A percentile compares a stretch with the other conserved stretches of the same genome.
Evolutionary conservation across 92 coral and sea anemone genomes (phyloP).

Genomic region (Virgularia gustaviana): DNA sequence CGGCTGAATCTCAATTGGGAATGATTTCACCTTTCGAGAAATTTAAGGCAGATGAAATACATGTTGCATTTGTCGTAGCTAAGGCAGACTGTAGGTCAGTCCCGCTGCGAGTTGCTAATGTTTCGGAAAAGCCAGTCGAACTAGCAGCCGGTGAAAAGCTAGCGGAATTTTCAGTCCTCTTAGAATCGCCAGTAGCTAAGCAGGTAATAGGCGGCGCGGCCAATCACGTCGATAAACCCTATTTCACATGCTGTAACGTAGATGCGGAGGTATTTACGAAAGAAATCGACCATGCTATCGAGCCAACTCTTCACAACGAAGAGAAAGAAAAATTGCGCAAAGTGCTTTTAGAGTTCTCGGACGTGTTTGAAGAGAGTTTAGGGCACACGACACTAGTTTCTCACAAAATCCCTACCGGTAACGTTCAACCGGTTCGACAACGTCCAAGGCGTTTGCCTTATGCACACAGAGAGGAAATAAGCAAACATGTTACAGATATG

Average conservation of each 20-base stretch:
- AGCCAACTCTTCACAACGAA: background rate
- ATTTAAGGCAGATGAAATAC: background rate
- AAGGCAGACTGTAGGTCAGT: slow-evolving; percentile 35
- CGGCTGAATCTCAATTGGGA: slow-evolving; percentile 22
- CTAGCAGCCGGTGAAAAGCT: slow-evolving; percentile 20
- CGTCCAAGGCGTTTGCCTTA: slow-evolving; percentile 41
- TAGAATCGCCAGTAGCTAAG: slow-evolving; percentile 13
- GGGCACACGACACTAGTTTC: slow-evolving; percentile 1
- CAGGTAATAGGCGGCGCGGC: background rate
- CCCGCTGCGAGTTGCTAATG: slow-evolving; percentile 34
- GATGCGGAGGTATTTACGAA: slow-evolving; percentile 25
- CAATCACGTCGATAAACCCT: too few species aligned
- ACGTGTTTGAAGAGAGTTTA: slow-evolving; percentile 12
- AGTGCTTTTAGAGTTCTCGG: slow-evolving; percentile 14
- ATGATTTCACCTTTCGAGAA: slow-evolving; percentile 7
- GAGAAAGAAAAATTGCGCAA: slow-evolving; percentile 1
- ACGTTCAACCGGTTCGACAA: slow-evolving; percentile 4
- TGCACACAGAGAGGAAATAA: slow-evolving; percentile 35
- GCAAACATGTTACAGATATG: slow-evolving; percentile 33
- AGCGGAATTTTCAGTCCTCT: slow-evolving; percentile 38
- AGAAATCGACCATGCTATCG: slow-evolving; percentile 40
- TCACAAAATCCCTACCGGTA: slow-evolving; percentile 15
- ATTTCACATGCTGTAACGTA: slow-evolving; percentile 20
- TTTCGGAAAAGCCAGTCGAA: slow-evolving; percentile 27
- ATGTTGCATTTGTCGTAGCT: slow-evolving; percentile 35